These are phyloP conservation scores for Tipula lateralis DNA, from an alignment of 2,888 invertebrate species.

Conservation along the genomic window DNA sequence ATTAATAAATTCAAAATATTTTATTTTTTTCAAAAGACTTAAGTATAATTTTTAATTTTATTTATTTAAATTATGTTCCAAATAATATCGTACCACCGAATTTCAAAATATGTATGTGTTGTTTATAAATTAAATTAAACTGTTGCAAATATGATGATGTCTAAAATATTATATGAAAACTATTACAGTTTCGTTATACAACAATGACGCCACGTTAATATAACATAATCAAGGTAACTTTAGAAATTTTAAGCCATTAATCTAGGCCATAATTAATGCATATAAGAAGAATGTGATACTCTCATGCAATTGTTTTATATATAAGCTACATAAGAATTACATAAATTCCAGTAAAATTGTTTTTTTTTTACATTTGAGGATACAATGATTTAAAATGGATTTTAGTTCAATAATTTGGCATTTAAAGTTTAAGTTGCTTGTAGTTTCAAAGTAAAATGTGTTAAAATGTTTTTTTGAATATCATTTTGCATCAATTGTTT, in stretches of 20 bases:
- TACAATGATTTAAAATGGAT: too few species aligned
- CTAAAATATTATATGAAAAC: neutral
- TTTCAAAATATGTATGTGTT: neutral
- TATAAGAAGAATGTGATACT: neutral
- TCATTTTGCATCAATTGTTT: too few species aligned
- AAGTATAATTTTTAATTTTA: neutral
- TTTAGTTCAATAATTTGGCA: too few species aligned
- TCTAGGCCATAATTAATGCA: neutral
- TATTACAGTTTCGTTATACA: neutral
- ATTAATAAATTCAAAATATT: neutral
- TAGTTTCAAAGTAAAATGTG: too few species aligned
- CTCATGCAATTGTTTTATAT: neutral
- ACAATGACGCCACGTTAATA: neutral
- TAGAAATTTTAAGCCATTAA: neutral
- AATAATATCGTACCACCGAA: neutral
- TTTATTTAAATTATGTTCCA: neutral
- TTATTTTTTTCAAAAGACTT: neutral
- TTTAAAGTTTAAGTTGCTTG: too few species aligned
- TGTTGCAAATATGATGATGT: neutral
- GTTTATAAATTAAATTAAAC: too few species aligned
- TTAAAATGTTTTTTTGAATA: too few species aligned
- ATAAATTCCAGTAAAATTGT: neutral
- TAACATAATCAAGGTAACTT: neutral
- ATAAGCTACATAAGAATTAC: neutral
- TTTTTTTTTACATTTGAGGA: too few species aligned